Evolutionary conservation across 1,140 invertebrate genomes (phyloP), one percentile per base, ranked within the genome.

Genomic region (Halictus rubicundus): DNA sequence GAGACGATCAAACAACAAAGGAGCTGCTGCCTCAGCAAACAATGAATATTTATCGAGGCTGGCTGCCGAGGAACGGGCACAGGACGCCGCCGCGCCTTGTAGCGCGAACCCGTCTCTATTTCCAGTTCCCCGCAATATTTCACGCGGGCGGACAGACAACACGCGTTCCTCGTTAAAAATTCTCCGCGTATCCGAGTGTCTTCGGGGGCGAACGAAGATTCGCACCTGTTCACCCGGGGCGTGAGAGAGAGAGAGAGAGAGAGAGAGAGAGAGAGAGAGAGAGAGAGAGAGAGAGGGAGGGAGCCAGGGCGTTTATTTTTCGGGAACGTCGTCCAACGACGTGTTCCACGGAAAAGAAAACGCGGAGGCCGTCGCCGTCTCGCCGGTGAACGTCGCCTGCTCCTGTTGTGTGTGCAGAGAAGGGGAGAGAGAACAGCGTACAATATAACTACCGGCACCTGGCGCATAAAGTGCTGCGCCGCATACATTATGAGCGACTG

Each of bases 371-470:
- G 59, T n/a, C 10, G 10, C 32, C 32, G 32, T 32, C 32, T 72
- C 69, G 71, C 71, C 65, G 64, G 54, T 65, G 66, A 49, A 49
- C 23, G 52, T 61, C 70, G 68, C 52, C 68, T 57, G 71, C 46
- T 81, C n/a, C 9, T 71, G 57, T 63, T 80, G 69, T 70, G 59
- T 78, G 42, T 57, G 73, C 68, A 65, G 14, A 23, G 16, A 61
- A 57, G 8, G 21, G 63, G 57, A 14, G 66, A 54, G 68, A 37
- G 65, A 76, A 52, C 37, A 32, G 63, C 81, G 83, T 85, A 80
- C 85, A 73, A 80, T 78, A 86, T 86, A 86, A 86, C 85, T 86
- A 83, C 85, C 84, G 57, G 84, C 85, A 86, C 84, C 85, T 86
- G 85, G 80, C 73, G 85, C 84, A 86, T 86, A 80, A 83, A 86